Base-by-base conservation (phyloP, 2,113 vertebrate genomes). In the Polypterus bichir region DNA sequence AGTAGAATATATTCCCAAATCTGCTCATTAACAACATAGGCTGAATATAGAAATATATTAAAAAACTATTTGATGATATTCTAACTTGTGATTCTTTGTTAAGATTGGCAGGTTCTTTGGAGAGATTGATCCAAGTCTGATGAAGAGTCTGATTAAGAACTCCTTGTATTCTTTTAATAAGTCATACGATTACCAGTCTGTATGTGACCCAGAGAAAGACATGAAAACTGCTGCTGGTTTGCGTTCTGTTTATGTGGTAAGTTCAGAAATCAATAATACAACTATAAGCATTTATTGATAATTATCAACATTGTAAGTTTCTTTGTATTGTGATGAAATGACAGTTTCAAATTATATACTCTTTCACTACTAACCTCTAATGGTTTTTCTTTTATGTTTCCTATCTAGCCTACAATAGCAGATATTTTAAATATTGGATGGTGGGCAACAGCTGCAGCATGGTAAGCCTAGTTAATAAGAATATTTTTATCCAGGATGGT, bases 111-210 rank as follows among this genome's bases (percentile, higher is more conserved):
- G 91, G 78, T 98, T 98, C 74, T 97, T 97, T 71, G 95, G 95
- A 48, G 95, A 98, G 70, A 92, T 97, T 71, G 95, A 98, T 61
- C 92, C 95, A 1, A 89, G 90, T 60, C 68, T 98, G 68, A 97
- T 98, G 94, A 76, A 84, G 74, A 89, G 86, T 62, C 81, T 98
- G 62, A 83, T 97, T 67, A 95, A 96, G 68, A 88, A 88, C 59
- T 92, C 93, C 2, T 70, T 98, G 3, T 98, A 92, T 73, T 88
- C 91, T 70, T 95, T 92, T 69, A 97, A 97, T 67, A 97, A 98
- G 76, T 97, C 95, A 0, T 98, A 98, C 0, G 95, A 98, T 77
- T 98, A 96, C 70, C 95, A 97, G 64, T 97, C 94, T 0, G 88
- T 96, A 58, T 98, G 95, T 4, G 93, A 98, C 78, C 94, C 93